These are phyloP conservation scores for Cromileptes altivelis DNA, from an alignment of 2,113 vertebrate genomes.

Conservation along the genomic window DNA sequence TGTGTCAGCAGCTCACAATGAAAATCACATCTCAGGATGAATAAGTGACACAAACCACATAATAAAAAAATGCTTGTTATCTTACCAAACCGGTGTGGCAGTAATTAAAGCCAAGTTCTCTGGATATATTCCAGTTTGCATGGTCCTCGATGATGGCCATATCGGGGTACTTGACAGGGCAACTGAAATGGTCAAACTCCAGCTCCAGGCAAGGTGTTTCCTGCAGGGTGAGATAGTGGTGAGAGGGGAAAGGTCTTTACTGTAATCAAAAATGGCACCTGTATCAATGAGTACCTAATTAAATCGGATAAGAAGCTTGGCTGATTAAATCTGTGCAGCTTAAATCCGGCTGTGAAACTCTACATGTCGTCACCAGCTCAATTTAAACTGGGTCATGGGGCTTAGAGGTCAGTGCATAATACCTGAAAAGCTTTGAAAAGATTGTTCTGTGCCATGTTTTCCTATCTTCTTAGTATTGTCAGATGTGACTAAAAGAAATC, in stretches of 20 bases:
- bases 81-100: slow-evolving; percentile 93
- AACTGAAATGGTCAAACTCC: slow-evolving; percentile 98
- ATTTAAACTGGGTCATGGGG: slow-evolving; percentile 36
- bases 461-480: neutral
- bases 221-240: slow-evolving; percentile 74
- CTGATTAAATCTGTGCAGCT: slow-evolving; percentile 41
- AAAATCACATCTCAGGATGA: neutral
- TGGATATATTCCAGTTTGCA: slow-evolving; percentile 95
- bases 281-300: slow-evolving; percentile 57
- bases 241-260: slow-evolving; percentile 20
- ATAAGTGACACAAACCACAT: neutral
- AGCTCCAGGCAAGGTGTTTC: slow-evolving; percentile 98
- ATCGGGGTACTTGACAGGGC: slow-evolving; percentile 96
- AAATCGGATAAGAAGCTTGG: slow-evolving; percentile 59
- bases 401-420: slow-evolving; percentile 30
- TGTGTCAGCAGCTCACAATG: neutral
- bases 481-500: neutral
- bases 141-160: slow-evolving; percentile 95
- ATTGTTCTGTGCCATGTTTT: neutral
- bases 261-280: slow-evolving; percentile 35
- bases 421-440: neutral
- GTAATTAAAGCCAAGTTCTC: slow-evolving; percentile 96
- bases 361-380: slow-evolving; percentile 29
- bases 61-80: neutral
- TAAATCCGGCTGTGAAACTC: slow-evolving; percentile 36